Evolutionary conservation across 2,113 vertebrate genomes (phyloP).

Genomic region (Melanerpes aurifrons): DNA sequence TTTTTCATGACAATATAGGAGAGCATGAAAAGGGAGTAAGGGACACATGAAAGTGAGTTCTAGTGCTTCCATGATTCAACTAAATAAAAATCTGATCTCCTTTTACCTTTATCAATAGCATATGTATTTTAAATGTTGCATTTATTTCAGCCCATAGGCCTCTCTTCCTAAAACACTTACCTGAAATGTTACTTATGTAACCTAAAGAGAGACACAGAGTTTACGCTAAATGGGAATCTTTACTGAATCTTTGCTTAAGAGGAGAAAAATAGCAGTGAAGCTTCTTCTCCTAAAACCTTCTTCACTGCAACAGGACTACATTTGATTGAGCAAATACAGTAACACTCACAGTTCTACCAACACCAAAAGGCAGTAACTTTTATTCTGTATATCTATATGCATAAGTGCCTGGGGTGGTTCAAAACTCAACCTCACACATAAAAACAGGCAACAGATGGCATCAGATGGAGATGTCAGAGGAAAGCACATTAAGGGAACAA

Average conservation of each 20-base stretch:
- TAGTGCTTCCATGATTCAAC: not conserved
- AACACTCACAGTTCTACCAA: not conserved
- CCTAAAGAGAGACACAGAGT: not conserved
- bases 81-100: not conserved
- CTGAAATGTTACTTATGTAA: not conserved
- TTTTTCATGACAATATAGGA: not conserved
- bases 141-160: not conserved
- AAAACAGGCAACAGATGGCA: conserved; percentile 37
- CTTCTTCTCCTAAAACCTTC: not conserved
- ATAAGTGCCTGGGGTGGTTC: conserved; percentile 23
- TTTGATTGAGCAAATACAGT: not conserved
- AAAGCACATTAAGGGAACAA: conserved; percentile 21
- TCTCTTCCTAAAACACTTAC: not conserved
- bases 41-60: not conserved
- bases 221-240: no score
- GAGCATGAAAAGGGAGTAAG: not conserved
- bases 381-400: not conserved
- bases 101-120: not conserved
- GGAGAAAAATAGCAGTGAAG: not conserved
- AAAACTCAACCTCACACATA: not conserved
- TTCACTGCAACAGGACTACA: not conserved
- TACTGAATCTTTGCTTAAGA: not conserved
- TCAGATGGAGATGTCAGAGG: not conserved
- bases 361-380: not conserved
- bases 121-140: not conserved